phyloP scores from a whole-genome alignment of 2,888 invertebrate genomes.

The Eupithecia insigniata region DNA sequence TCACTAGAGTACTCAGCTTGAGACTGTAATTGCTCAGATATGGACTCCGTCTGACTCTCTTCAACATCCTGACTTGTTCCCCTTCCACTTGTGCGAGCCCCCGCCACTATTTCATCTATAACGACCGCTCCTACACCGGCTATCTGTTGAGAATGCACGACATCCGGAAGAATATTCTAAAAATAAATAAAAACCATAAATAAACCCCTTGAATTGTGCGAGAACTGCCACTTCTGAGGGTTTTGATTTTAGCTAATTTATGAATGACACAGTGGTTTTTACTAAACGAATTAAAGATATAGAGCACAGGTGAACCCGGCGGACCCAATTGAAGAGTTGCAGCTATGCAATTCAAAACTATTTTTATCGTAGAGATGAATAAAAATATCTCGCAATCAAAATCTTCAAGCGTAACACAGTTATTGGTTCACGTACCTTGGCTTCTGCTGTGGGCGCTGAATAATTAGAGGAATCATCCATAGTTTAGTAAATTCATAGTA shows the following conservation, averaged over 20 bases:
- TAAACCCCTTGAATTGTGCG: slow-evolving; percentile 50
- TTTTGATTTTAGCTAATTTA: slow-evolving; percentile 30
- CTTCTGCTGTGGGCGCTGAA: slow-evolving; percentile 63
- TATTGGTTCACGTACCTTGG: slow-evolving; percentile 61
- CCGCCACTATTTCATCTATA: slow-evolving; percentile 56
- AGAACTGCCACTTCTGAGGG: slow-evolving; percentile 34
- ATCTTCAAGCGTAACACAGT: slow-evolving; percentile 31
- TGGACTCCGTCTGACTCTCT: slow-evolving; percentile 70
- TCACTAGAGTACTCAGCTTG: slow-evolving; percentile 70
- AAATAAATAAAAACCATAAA: slow-evolving; percentile 78
- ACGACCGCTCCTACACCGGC: slow-evolving; percentile 62
- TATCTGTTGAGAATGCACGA: slow-evolving; percentile 81
- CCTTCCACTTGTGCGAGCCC: slow-evolving; percentile 53
- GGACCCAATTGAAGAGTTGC: slow-evolving; percentile 54
- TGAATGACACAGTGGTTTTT: slow-evolving; percentile 22
- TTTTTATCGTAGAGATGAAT: slow-evolving; percentile 66
- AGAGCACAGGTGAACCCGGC: slow-evolving; percentile 41
- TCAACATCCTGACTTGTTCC: slow-evolving; percentile 55
- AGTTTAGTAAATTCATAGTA: slow-evolving; percentile 77
- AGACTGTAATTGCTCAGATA: slow-evolving; percentile 76
- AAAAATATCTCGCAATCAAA: slow-evolving; percentile 63
- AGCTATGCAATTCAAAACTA: slow-evolving; percentile 68
- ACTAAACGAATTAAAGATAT: slow-evolving; percentile 6
- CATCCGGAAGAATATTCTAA: slow-evolving; percentile 83
- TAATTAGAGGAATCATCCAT: slow-evolving; percentile 76